Base-by-base conservation (phyloP, 2,113 vertebrate genomes). In the Oreochromis tanganicae region DNA sequence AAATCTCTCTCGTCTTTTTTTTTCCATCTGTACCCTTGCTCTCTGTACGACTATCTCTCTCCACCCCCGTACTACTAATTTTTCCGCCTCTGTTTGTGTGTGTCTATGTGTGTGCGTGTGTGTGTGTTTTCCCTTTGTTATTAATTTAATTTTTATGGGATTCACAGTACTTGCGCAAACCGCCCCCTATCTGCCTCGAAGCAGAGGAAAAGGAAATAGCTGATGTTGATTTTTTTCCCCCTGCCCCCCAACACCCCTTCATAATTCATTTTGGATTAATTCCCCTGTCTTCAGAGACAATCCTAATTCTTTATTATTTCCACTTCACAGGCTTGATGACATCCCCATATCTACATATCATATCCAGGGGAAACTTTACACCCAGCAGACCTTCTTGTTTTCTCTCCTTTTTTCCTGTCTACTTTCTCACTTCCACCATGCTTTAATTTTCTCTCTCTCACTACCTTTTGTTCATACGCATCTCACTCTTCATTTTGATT, bases 261-360 rank as follows among this genome's bases (percentile, higher is more conserved):
- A 81, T 96, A 96, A 96, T 96, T 96, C 91, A 94, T 96, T 96
- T 96, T 95, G 96, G 94, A 96, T 96, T 96, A 96, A 96, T 96
- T 96, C 92, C 88, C 94, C 85, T 88, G 94, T 96, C 95, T 96
- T 96, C 94, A 90, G 95, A 96, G 96, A 96, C 94, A 94, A 96
- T 95, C 93, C 95, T 95, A 95, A 96, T 96, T 96, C 95, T 95
- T 96, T 96, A 95, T 96, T 96, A 95, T 96, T 96, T 96, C 95
- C 95, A 95, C 94, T 94, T 96, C 94, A 96, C 93, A 95, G 94
- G 87, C 85, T 93, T 93, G 93, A 95, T 96, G 96, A 95, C 95
- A 96, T 95, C 91, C 93, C 87, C 90, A 91, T 92, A 95, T 95
- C 92, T 94, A 93, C 93, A 93, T 93, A 96, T 96, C 95, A 95